phyloP scores from a whole-genome alignment of 2,797 vertebrate genomes.

The Zalophus californianus region DNA sequence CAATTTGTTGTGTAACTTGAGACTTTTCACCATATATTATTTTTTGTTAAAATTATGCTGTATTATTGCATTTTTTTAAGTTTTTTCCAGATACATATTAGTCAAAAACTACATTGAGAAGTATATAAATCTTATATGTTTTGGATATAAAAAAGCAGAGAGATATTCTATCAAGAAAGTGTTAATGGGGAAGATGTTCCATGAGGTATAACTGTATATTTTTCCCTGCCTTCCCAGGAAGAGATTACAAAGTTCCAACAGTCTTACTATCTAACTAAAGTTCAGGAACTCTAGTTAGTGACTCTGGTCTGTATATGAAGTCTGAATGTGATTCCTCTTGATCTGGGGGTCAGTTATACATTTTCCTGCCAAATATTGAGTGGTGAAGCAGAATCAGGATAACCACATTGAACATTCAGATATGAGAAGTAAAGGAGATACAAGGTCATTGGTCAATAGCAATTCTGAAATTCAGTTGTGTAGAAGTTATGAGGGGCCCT shows the following conservation, averaged over 20 bases:
- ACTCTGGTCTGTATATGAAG: neutral
- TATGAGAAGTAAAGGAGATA: neutral
- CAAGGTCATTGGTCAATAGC: neutral
- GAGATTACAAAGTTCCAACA: neutral
- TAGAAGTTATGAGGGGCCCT: neutral
- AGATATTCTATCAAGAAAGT: neutral
- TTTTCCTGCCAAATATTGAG: neutral
- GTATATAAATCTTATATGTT: neutral
- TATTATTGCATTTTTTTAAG: neutral
- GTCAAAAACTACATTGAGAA: neutral
- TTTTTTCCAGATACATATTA: neutral
- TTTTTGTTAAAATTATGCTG: neutral
- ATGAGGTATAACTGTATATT: neutral
- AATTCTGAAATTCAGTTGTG: neutral
- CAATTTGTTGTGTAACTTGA: neutral
- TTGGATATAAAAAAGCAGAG: neutral
- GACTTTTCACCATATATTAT: neutral
- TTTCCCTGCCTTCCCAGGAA: neutral
- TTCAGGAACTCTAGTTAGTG: neutral
- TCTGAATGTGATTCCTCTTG: neutral
- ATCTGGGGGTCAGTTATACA: accelerated
- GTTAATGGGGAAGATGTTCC: neutral
- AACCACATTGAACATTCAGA: neutral
- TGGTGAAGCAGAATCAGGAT: neutral
- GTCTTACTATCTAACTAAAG: neutral